Evolutionary conservation across 1,140 invertebrate species (phyloP), one percentile per base, ranked within the genome.

Genomic region (Cherax quadricarinatus): DNA sequence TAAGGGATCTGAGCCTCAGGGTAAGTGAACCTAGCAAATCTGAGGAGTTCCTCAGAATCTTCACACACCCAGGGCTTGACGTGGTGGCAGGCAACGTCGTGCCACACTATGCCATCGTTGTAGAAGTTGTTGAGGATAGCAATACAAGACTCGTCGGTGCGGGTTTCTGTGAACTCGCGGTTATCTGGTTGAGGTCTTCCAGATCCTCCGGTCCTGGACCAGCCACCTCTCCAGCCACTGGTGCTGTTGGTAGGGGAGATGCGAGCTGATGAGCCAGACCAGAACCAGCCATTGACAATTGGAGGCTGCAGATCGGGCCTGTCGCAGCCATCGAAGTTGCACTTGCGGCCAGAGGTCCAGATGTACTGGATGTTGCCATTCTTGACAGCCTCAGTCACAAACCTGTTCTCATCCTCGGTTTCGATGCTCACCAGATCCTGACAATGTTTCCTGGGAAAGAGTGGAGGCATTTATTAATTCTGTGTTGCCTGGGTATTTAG

Each of bases 101-200:
- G 98, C 97, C 98, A 98, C 95, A 98, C 98, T 94, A 98, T 96
- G 62, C 98, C 98, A 94, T 98, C 98, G 94, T 98, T 97, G 96
- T 98, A 98, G 96, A 98, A 98, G 95, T 98, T 98, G 96, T 98
- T 98, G 94, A 98, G 95, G 93, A 98, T 97, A 41, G 98, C 97
- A 94, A 98, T 94, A 94, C 98, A 98, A 51, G 98, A 98, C 95
- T 98, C 98, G 94, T 98, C 98, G 93, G 98, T 98, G 93, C 97
- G 97, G 60, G 62, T 97, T 97, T 95, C 60, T 70, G 81, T 60
- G 51, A 94, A 93, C 96, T 98, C 98, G 91, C 98, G 96, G 95
- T 98, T 98, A 94, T 98, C 98, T 51, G 98, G 98, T 95, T 98
- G 98, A 9, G 97, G 95, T 94, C 97, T 97, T 62, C 97, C 97